These are phyloP conservation scores for Monochamus alternatus DNA, from an alignment of 2,888 invertebrate species.

Conservation along the genomic window DNA sequence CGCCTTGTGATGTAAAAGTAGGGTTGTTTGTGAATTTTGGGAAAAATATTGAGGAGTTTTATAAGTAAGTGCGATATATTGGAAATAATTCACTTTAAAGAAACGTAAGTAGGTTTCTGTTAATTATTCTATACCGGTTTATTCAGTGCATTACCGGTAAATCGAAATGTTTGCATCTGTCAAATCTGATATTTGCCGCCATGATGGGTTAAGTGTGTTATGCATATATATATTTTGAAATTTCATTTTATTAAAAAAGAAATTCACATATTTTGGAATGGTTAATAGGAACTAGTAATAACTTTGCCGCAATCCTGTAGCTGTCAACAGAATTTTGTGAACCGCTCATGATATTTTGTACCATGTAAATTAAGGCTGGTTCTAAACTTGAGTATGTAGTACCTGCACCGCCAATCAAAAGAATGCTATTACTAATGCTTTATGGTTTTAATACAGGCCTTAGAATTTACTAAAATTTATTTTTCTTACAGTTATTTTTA, in stretches of 20 bases:
- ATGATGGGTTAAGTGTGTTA: slow-evolving; percentile 20
- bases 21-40: slow-evolving; percentile 38
- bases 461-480: no score
- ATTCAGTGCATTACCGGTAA: slow-evolving; percentile 16
- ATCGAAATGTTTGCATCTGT: slow-evolving; percentile 41
- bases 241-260: slow-evolving; percentile 4
- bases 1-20: slow-evolving; percentile 43
- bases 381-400: background rate
- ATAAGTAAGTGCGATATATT: slow-evolving; percentile 35
- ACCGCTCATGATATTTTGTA: slow-evolving; percentile 25
- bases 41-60: slow-evolving; percentile 19
- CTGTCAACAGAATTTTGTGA: slow-evolving; percentile 16
- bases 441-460: no score
- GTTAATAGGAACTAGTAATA: slow-evolving; percentile 1
- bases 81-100: background rate
- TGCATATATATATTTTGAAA: slow-evolving; percentile 25
- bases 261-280: background rate
- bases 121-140: background rate
- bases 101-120: background rate
- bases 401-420: background rate
- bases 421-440: background rate
- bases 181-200: slow-evolving; percentile 42
- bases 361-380: slow-evolving; percentile 22
- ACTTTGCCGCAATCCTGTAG: background rate
- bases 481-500: no score